Conservation (phyloP, 2,797 vertebrate species). For the Gallirallus australis region DNA sequence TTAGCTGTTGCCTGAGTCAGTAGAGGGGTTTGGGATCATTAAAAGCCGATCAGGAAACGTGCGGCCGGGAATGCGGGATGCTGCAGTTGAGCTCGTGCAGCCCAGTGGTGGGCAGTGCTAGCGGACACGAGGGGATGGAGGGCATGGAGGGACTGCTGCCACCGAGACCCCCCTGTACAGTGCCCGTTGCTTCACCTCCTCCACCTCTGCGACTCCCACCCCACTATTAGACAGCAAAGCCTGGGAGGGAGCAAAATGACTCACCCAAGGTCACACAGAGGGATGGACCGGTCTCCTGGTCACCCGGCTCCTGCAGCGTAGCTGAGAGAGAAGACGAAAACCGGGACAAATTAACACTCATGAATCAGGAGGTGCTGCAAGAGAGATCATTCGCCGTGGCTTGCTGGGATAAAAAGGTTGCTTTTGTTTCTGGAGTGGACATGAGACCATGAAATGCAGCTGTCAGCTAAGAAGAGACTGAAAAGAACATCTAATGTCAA, state of each 20-base stretch:
- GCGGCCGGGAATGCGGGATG: not conserved
- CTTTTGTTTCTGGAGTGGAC: slow-evolving; percentile 10
- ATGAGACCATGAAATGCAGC: slow-evolving; percentile 11
- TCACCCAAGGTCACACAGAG: not conserved
- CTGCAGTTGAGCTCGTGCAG: not conserved
- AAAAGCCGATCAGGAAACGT: not conserved
- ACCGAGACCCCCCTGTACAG: fast-evolving
- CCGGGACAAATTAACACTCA: not conserved
- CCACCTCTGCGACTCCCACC: not conserved
- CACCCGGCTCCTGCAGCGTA: not conserved
- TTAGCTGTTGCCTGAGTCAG: slow-evolving; percentile 53
- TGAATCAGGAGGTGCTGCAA: not conserved
- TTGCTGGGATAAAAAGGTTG: not conserved
- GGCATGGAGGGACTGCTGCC: fast-evolving
- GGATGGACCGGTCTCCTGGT: not conserved
- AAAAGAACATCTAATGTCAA: not conserved
- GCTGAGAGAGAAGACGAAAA: not conserved
- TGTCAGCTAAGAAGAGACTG: slow-evolving; percentile 4
- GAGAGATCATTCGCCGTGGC: not conserved
- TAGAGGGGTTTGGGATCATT: slow-evolving; percentile 56
- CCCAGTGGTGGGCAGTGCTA: not conserved
- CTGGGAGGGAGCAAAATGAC: not conserved
- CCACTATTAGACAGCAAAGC: not conserved
- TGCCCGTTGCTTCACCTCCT: fast-evolving
- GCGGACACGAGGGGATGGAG: not conserved